Percentiles rank a stretch among this genome's conserved stretches.
phyloP scores from a whole-genome alignment of 2,888 invertebrate species.

The Lamellibrachia columna region DNA sequence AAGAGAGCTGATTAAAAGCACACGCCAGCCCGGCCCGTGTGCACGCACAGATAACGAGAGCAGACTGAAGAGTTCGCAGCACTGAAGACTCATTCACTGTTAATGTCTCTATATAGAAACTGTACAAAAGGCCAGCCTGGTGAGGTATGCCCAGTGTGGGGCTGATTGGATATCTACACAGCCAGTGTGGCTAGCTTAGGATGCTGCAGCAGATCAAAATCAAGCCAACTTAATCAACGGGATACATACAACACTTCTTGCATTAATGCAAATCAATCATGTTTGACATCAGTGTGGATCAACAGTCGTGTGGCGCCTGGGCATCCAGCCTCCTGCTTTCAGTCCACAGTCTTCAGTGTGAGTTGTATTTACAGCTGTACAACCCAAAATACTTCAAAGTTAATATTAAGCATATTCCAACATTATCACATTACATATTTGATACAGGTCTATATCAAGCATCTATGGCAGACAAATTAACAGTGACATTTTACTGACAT shows the following conservation, averaged over 20 bases:
- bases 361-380: neutral
- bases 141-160: neutral
- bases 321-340: neutral
- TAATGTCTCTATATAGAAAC: neutral
- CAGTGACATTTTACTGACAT: too few species aligned
- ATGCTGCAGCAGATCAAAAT: neutral
- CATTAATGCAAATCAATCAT: constrained; percentile 3
- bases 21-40: neutral
- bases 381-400: too few species aligned
- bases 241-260: neutral
- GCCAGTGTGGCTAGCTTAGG: neutral
- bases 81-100: neutral
- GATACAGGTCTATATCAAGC: too few species aligned
- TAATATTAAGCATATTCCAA: too few species aligned
- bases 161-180: neutral
- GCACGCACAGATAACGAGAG: neutral
- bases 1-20: neutral
- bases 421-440: too few species aligned
- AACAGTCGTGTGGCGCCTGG: neutral
- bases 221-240: neutral
- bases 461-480: too few species aligned
- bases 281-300: neutral
- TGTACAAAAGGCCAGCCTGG: neutral
- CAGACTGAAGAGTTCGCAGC: neutral
- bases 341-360: neutral